A percentile compares a stretch with the other conserved stretches of the same genome.
Evolutionary conservation across 2,797 vertebrate genomes (phyloP).

Genomic region (Artibeus jamaicensis): DNA sequence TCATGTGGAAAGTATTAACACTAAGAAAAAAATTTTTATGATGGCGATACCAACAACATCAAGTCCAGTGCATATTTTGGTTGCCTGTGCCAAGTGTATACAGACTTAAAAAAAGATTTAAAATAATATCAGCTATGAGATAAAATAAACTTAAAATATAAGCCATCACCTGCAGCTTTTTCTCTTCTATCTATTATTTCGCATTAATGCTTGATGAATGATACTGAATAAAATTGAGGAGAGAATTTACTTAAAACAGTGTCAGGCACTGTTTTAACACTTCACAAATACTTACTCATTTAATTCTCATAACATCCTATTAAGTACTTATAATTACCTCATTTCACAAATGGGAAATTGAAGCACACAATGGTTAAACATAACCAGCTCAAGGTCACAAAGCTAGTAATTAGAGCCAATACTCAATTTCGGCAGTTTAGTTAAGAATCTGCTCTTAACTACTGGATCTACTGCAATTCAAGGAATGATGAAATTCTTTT

Average conservation of each 20-base stretch:
- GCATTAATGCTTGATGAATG: neutral
- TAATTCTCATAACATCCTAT: neutral
- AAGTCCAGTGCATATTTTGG: neutral
- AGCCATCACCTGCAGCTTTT: neutral
- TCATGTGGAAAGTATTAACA: neutral
- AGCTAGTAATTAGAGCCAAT: neutral
- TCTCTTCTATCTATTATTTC: neutral
- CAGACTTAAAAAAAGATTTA: neutral
- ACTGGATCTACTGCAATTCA: neutral
- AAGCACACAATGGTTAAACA: neutral
- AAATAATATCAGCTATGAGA: neutral
- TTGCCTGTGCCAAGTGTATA: neutral
- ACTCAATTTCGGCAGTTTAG: neutral
- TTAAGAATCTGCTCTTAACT: neutral
- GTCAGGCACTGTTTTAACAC: neutral
- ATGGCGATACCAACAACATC: neutral
- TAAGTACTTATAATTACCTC: neutral
- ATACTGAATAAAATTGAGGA: neutral
- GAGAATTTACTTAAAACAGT: constrained; percentile 6
- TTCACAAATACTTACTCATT: constrained; percentile 31
- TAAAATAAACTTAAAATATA: neutral
- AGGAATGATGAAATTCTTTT: neutral
- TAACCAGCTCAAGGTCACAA: neutral
- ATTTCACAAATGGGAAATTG: neutral
- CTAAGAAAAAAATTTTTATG: neutral